Conservation (phyloP, 2,113 vertebrate genomes). For the Gallinago undulata region DNA sequence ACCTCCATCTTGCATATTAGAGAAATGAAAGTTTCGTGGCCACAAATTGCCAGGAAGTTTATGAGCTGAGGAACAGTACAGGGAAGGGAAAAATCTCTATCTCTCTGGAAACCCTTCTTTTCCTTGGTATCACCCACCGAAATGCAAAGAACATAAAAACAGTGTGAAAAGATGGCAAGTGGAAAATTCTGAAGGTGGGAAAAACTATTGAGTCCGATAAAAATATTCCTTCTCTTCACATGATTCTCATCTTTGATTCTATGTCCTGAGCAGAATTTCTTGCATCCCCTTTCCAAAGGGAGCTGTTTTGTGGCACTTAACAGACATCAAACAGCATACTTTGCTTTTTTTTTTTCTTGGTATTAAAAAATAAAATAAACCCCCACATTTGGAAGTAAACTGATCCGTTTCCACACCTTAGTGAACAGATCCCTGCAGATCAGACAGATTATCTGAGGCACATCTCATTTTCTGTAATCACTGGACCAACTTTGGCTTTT, state of each 20-base stretch:
- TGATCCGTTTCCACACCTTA: neutral
- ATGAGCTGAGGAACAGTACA: neutral
- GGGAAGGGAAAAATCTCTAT: conserved; percentile 6
- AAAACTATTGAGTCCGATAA: neutral
- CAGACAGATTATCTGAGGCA: neutral
- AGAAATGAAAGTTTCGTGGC: neutral
- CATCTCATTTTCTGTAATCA: neutral
- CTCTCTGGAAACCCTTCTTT: neutral
- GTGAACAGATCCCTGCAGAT: neutral
- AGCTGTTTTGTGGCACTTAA: neutral
- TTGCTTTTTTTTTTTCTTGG: neutral
- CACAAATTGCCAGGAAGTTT: neutral
- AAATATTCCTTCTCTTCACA: neutral
- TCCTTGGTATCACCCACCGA: neutral
- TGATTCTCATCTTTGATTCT: too few relatives aligned
- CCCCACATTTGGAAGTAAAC: neutral
- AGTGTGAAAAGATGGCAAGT: neutral
- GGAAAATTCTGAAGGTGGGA: neutral
- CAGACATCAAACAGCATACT: neutral
- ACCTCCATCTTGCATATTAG: neutral
- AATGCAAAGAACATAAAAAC: neutral
- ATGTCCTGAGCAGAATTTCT: neutral
- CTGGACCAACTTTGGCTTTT: neutral
- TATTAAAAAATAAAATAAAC: neutral
- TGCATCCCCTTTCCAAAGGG: neutral